Evolutionary conservation across 2,797 vertebrate species (phyloP).

Genomic region (Cossypha heuglini): DNA sequence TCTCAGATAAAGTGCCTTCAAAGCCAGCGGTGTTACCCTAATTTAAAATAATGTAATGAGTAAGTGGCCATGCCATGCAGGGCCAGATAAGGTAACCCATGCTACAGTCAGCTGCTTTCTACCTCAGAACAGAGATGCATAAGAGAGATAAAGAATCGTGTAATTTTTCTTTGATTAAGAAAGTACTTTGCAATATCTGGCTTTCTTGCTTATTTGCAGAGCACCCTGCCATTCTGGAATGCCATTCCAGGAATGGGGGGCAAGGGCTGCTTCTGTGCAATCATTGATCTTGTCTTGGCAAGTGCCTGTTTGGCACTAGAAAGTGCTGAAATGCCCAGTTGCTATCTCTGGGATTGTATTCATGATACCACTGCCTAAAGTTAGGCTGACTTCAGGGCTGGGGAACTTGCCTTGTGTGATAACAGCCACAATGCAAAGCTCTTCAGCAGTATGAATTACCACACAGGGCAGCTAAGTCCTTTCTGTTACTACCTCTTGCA

Average conservation of each 20-base stretch:
- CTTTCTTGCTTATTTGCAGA: slow-evolving; percentile 44
- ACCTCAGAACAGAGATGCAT: not conserved
- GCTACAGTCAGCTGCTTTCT: not conserved
- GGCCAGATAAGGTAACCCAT: not conserved
- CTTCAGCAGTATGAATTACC: not conserved
- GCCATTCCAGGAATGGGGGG: not conserved
- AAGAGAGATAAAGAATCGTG: not conserved
- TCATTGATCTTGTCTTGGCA: slow-evolving; percentile 47
- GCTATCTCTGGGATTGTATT: not conserved
- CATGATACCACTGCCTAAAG: not conserved
- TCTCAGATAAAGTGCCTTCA: not conserved
- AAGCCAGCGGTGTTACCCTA: not conserved
- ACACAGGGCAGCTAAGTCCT: not conserved
- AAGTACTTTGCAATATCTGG: not conserved
- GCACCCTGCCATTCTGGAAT: not conserved
- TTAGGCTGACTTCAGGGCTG: not conserved
- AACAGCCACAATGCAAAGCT: not conserved
- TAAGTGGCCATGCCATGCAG: not conserved
- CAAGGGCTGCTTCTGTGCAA: slow-evolving; percentile 31
- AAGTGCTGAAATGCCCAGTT: slow-evolving; percentile 30
- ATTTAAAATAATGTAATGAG: not conserved
- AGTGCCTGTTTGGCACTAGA: not conserved
- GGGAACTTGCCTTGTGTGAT: not conserved
- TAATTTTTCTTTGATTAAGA: slow-evolving; percentile 20
- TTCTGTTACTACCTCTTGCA: slow-evolving; percentile 21